Evolutionary conservation across 1,140 invertebrate genomes (phyloP), one percentile per base, ranked within the genome.

Genomic region (Hetaerina americana): DNA sequence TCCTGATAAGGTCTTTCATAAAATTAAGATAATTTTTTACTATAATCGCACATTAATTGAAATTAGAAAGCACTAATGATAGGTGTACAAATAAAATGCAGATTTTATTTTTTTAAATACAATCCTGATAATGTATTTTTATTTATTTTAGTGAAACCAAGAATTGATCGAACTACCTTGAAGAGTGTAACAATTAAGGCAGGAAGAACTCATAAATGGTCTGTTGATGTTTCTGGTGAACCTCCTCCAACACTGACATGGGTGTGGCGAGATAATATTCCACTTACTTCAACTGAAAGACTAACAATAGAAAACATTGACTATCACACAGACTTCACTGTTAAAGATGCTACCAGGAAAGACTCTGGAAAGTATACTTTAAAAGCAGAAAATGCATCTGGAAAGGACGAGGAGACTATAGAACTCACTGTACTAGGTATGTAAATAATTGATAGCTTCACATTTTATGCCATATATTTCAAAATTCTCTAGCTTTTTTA

Each of bases 311-410:
- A 95, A 74, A 95, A 95, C 78, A 83, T 88, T 67, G 93, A 97
- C 27, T 95, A 97, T 81, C 93, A 95, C 76, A 95, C 94, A 0
- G 93, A 95, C 76, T 94, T 97, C 78, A 87, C 86, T 0, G 87
- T 96, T n/a, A 83, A 85, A 0, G 93, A 93, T 78, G 90, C 90
- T 1, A 87, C 89, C 73, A 85, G 96, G 70, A 90, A 92, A 74
- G 94, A 98, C 80, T 93, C 94, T 27, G 96, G 96, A 74, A 91
- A 90, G 78, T 98, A 97, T 77, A 95, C 91, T 0, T 82, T 98
- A 2, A 88, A 89, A 5, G 92, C 94, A 15, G 91, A 93, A 77
- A 98, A 98, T 81, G 86, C 87, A 67, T 94, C 92, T 76, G 96
- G 96, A 15, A 89, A 89, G 75, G 96, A 97, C 79, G 85, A 87